phyloP scores from a whole-genome alignment of 2,797 vertebrate genomes.

The Streptopelia turtur region DNA sequence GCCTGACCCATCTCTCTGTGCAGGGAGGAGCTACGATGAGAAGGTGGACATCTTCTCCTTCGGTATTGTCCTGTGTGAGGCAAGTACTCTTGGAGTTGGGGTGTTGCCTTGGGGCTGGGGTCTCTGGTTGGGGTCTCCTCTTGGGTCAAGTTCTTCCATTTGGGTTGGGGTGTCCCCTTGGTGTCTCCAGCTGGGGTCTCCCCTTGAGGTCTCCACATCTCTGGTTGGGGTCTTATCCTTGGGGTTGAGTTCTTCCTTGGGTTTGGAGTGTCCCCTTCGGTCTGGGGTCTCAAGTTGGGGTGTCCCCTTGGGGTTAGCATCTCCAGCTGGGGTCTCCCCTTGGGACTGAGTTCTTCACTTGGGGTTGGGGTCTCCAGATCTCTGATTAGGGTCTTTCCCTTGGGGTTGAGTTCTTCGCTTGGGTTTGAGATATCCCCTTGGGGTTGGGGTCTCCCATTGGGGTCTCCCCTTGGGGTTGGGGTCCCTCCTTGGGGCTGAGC shows the following conservation, averaged over 20 bases:
- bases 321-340: too few relatives aligned
- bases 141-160: too few relatives aligned
- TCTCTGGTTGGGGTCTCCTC: not conserved
- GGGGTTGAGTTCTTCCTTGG: not conserved
- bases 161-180: not conserved
- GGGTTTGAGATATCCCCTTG: not conserved
- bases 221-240: not conserved
- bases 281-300: not conserved
- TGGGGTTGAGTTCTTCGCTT: not conserved
- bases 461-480: not conserved
- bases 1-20: not conserved
- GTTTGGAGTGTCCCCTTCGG: not conserved
- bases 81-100: slow-evolving; percentile 66
- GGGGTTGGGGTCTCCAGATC: not conserved
- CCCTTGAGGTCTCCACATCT: not conserved
- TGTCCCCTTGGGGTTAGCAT: not conserved
- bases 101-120: not conserved
- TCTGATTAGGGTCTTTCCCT: not conserved
- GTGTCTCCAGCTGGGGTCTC: not conserved
- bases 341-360: not conserved
- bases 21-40: slow-evolving; percentile 96
- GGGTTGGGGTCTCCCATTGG: not conserved
- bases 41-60: slow-evolving; percentile 98
- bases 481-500: not conserved
- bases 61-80: slow-evolving; percentile 97